A percentile compares a stretch with the other conserved stretches of the same genome.
These are phyloP conservation scores for Tethea ocularis DNA, from an alignment of 2,888 invertebrate species.

Conservation along the genomic window DNA sequence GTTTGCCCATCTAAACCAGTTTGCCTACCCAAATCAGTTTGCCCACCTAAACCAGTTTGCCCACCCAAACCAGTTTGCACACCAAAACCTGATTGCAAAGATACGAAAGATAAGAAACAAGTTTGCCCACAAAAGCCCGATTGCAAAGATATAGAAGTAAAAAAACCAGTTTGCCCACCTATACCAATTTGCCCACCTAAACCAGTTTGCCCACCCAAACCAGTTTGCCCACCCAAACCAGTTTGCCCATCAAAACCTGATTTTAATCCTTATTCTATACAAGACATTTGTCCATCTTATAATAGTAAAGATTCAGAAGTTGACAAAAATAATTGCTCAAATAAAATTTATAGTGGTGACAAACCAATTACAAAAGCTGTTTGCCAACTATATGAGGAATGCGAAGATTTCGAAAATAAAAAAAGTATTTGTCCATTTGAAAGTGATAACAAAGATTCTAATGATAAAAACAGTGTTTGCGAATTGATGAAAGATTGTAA, in stretches of 20 bases:
- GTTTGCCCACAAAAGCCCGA: not conserved
- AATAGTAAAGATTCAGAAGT: not conserved
- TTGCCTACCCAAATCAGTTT: not conserved
- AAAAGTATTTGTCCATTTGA: not conserved
- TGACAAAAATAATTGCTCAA: not conserved
- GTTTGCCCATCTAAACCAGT: not conserved
- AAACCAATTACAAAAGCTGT: not conserved
- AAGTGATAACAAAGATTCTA: not conserved
- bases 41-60: constrained; percentile 11
- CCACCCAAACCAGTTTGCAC: constrained; percentile 7
- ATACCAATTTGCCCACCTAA: not conserved
- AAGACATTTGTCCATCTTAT: not conserved
- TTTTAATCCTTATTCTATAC: not conserved
- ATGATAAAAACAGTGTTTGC: not conserved
- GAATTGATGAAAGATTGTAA: not conserved
- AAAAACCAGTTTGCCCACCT: not conserved
- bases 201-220: constrained; percentile 7
- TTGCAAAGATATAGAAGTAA: not conserved
- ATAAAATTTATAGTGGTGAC: not conserved
- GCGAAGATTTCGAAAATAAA: not conserved
- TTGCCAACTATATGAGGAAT: not conserved
- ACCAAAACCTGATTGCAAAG: not conserved
- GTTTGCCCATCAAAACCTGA: not conserved
- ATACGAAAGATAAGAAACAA: not conserved
- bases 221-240: not conserved